Evolutionary conservation across 1,140 invertebrate genomes (phyloP).

Genomic region (Brachionus manjavacas): DNA sequence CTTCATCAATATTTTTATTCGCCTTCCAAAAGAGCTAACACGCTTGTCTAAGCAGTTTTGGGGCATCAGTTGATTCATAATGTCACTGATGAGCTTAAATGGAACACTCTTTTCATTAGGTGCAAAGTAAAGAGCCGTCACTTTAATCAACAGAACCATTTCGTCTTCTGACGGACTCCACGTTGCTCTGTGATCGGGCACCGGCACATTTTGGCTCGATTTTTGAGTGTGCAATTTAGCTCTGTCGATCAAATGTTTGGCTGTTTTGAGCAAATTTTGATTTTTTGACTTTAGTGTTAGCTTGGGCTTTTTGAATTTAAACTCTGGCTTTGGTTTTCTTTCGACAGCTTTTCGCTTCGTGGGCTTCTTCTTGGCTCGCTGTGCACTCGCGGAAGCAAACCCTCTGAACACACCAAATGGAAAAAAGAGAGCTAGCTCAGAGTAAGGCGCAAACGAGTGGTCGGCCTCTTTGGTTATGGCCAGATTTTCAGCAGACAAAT

Average conservation of each 20-base stretch:
- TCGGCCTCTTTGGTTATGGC: slow-evolving; percentile 29
- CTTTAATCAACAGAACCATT: slow-evolving; percentile 19
- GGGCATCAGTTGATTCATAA: slow-evolving; percentile 13
- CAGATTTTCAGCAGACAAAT: neutral
- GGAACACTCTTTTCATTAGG: slow-evolving; percentile 38
- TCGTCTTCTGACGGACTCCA: slow-evolving; percentile 19
- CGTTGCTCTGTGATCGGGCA: neutral
- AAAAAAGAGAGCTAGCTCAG: slow-evolving; percentile 8
- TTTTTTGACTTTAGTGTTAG: neutral
- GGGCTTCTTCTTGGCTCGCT: neutral
- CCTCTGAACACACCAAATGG: slow-evolving; percentile 29
- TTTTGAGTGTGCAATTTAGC: slow-evolving; percentile 5
- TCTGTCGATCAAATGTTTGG: slow-evolving; percentile 23
- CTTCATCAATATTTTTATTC: slow-evolving; percentile 40
- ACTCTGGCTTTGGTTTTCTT: neutral
- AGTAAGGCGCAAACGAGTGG: slow-evolving; percentile 5
- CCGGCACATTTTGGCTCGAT: neutral
- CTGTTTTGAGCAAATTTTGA: slow-evolving; percentile 18
- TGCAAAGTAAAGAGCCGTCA: neutral
- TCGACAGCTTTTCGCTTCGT: neutral
- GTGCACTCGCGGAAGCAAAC: neutral
- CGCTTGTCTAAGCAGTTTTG: neutral
- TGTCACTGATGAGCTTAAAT: slow-evolving; percentile 10
- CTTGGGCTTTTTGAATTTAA: neutral
- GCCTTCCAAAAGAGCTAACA: slow-evolving; percentile 1